Evolutionary conservation across 2,797 vertebrate species (phyloP), one percentile per base, ranked within the genome.

Genomic region (Anguilla megastoma): DNA sequence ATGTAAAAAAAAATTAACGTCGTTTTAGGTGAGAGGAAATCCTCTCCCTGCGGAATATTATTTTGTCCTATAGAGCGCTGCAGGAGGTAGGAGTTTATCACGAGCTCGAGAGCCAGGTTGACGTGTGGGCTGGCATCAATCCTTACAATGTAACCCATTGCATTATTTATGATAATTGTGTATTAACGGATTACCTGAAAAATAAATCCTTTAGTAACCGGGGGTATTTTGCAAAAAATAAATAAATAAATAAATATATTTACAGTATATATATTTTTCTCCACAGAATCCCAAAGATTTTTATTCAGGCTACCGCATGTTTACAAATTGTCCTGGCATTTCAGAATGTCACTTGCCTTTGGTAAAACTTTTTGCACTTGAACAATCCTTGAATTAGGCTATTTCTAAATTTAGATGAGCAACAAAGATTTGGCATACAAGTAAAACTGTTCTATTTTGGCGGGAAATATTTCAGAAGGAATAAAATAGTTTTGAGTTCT

Each of bases 11-110:
- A 0, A 41, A 8, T 52, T 52, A 80, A 54, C 16, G 45, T 54
- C 66, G 3, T 7, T 56, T 86, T 83, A 88, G 27, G 14, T 27
- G 56, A 30, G 54, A 54, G 88, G 14, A 66, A 89, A 91, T 90
- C 2, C 41, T 10, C 84, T 90, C 90, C 88, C 89, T 50, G 2
- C 82, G 69, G 88, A 89, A 90, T 91, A 88, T 88, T 90, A 92
- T 90, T 90, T 90, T 90, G 92, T 86, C 89, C 83, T 74, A 45
- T 45, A 85, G 66, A 85, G 85, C 87, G 85, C 88, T 24, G 50
- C 50, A 84, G 87, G 85, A 88, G 87, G 86, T 80, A 69, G 86
- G 86, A 74, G 21, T 58, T 60, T 82, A 82, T 60, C 30, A 58
- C 66, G 87, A 45, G 87, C 84, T 88, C 33, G 21, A 76, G 87